These are phyloP conservation scores for Ceratothoa steindachneri DNA, from an alignment of 2,888 invertebrate genomes.

Conservation along the genomic window DNA sequence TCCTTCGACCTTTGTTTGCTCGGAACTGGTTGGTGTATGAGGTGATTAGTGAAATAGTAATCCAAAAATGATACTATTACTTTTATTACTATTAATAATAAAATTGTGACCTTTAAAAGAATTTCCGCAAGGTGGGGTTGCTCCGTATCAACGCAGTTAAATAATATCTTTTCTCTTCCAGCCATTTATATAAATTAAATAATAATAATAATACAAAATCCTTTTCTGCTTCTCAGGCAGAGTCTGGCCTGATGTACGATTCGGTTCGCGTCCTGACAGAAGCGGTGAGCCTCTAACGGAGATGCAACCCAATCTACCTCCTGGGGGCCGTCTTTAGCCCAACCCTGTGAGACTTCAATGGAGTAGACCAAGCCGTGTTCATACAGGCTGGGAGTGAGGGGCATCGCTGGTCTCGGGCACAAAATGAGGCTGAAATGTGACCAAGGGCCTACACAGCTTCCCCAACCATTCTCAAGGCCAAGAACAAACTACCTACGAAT, in stretches of 20 bases:
- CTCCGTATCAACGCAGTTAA: too few relatives aligned
- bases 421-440: conserved; percentile 11
- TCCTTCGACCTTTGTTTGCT: too few relatives aligned
- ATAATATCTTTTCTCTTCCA: too few relatives aligned
- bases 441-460: too few relatives aligned
- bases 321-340: neutral
- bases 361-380: conserved; percentile 16
- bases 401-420: conserved; percentile 11
- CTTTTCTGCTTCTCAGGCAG: conserved; percentile 58
- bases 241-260: conserved; percentile 93
- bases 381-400: conserved; percentile 13
- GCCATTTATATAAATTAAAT: neutral
- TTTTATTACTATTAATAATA: too few relatives aligned
- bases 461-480: too few relatives aligned
- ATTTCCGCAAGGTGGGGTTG: too few relatives aligned
- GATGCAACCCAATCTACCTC: neutral
- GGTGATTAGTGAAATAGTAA: too few relatives aligned
- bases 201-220: neutral
- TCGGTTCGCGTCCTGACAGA: conserved; percentile 90
- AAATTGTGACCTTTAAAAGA: too few relatives aligned
- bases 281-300: conserved; percentile 77
- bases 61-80: too few relatives aligned
- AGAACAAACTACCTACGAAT: too few relatives aligned
- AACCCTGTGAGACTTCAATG: conserved; percentile 20
- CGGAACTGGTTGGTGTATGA: too few relatives aligned